A percentile compares a stretch with the other conserved stretches of the same genome.
These are phyloP conservation scores for Malurus leucopterus DNA, from an alignment of 2,797 vertebrate genomes.

Conservation along the genomic window DNA sequence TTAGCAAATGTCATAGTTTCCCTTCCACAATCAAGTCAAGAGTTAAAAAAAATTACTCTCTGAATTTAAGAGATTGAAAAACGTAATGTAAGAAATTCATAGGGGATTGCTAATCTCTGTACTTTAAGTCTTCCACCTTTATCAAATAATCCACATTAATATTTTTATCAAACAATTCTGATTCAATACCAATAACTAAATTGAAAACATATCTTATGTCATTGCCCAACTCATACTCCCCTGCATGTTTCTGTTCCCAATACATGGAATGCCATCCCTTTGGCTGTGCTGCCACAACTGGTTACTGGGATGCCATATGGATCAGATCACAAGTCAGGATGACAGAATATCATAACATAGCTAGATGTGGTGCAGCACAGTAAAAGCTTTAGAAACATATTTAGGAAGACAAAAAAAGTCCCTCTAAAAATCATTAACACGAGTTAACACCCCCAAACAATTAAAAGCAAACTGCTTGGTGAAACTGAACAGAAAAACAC, in stretches of 20 bases:
- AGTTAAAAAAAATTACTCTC: background rate
- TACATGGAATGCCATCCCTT: accelerated
- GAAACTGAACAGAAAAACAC: background rate
- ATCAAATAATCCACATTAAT: background rate
- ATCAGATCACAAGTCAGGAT: background rate
- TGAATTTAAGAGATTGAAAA: background rate
- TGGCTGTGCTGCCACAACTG: background rate
- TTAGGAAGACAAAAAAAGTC: background rate
- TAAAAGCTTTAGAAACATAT: background rate
- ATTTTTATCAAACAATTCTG: background rate
- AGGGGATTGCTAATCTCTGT: background rate
- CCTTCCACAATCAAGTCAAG: background rate
- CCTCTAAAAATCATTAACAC: background rate
- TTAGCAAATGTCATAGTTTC: background rate
- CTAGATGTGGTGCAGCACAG: background rate
- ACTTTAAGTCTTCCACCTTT: background rate
- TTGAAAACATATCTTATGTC: background rate
- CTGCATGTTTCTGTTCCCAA: background rate
- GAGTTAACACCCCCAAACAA: background rate
- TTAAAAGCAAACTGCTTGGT: background rate
- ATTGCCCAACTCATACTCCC: background rate
- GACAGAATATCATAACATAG: accelerated
- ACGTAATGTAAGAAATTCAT: background rate
- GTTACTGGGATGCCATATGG: background rate
- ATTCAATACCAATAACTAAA: background rate